phyloP scores from a whole-genome alignment of 2,113 vertebrate genomes.

The Rhombomys opimus region DNA sequence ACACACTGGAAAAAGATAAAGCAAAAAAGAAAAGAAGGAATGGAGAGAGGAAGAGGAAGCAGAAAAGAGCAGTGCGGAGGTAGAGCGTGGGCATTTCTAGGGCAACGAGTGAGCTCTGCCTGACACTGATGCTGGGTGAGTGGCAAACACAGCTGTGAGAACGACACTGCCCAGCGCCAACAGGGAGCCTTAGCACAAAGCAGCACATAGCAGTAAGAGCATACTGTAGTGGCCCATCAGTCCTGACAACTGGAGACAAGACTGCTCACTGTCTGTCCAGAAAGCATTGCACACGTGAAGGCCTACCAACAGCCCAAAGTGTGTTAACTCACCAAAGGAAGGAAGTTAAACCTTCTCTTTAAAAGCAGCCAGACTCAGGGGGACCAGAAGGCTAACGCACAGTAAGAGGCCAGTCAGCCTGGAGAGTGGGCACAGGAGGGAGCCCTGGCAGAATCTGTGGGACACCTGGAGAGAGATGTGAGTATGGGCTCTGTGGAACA shows the following conservation, averaged over 20 bases:
- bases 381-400: neutral
- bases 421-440: no score
- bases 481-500: neutral
- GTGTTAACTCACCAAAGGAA: neutral
- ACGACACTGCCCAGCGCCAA: neutral
- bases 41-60: neutral
- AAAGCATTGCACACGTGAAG: neutral
- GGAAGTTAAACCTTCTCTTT: neutral
- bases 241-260: neutral
- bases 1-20: neutral
- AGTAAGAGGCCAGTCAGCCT: neutral
- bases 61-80: no score
- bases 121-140: fast-evolving
- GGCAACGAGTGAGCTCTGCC: neutral
- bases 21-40: neutral
- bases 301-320: neutral
- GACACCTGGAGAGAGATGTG: neutral
- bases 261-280: neutral
- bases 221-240: neutral
- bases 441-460: neutral
- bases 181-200: neutral
- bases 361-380: neutral
- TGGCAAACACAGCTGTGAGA: neutral
- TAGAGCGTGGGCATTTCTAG: neutral
- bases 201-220: neutral